These are phyloP conservation scores for Cydia splendana DNA, from an alignment of 1,140 invertebrate genomes.

Conservation along the genomic window DNA sequence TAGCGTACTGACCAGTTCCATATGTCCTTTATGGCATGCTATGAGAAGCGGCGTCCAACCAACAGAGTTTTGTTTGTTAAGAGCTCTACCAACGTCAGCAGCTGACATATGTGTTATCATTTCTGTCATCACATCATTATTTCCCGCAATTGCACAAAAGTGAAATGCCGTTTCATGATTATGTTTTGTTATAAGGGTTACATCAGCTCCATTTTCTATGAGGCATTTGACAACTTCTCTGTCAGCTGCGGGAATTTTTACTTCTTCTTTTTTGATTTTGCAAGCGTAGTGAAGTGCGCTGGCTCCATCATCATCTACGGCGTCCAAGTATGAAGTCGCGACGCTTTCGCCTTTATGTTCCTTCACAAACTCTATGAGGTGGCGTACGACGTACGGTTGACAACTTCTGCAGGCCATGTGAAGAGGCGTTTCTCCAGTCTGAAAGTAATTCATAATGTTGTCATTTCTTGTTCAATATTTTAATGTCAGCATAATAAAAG, in stretches of 20 bases:
- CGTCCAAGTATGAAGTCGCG: slow-evolving; percentile 88
- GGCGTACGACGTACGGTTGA: slow-evolving; percentile 90
- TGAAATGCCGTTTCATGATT: slow-evolving; percentile 97
- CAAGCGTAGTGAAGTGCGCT: slow-evolving; percentile 95
- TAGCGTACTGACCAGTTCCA: slow-evolving; percentile 92
- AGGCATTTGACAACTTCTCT: slow-evolving; percentile 93
- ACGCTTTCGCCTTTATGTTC: slow-evolving; percentile 85
- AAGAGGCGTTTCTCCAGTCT: slow-evolving; percentile 97
- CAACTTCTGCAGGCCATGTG: slow-evolving; percentile 94
- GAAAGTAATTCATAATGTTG: slow-evolving; percentile 39
- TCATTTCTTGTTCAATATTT: not conserved
- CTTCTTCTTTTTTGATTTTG: slow-evolving; percentile 88
- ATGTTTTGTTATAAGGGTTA: slow-evolving; percentile 90
- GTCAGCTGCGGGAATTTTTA: slow-evolving; percentile 89
- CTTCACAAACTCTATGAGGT: slow-evolving; percentile 92
- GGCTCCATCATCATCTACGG: slow-evolving; percentile 93
- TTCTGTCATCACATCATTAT: slow-evolving; percentile 96
- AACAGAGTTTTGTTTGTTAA: slow-evolving; percentile 94
- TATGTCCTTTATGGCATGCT: slow-evolving; percentile 90
- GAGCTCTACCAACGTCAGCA: slow-evolving; percentile 93
- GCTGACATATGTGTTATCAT: slow-evolving; percentile 94
- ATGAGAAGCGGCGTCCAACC: slow-evolving; percentile 98
- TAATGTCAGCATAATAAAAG: not conserved
- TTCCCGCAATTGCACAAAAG: slow-evolving; percentile 95
- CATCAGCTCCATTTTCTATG: slow-evolving; percentile 94